Conservation (phyloP, 2,113 vertebrate species). For the Pan paniscus region DNA sequence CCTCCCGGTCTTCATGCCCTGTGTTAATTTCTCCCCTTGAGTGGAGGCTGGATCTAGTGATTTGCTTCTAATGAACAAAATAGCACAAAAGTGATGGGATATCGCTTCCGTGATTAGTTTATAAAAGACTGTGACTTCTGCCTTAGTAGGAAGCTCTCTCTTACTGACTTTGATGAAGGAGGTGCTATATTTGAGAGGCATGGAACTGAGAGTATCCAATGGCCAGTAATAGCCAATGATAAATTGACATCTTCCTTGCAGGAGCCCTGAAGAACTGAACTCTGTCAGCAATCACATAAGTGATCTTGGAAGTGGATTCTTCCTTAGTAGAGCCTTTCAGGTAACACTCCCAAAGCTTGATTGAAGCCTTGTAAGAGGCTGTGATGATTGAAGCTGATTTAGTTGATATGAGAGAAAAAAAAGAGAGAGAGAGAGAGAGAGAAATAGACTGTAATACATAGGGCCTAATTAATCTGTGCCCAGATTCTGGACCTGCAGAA, state of each 20-base stretch:
- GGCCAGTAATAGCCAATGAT: background rate
- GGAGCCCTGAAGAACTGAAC: background rate
- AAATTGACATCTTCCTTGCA: background rate
- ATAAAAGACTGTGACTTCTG: background rate
- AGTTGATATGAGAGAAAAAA: too few relatives aligned
- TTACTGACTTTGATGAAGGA: background rate
- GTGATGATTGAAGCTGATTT: too few relatives aligned
- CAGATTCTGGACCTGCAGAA: background rate
- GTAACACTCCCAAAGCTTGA: background rate
- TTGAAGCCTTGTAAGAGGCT: background rate
- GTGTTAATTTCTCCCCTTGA: background rate
- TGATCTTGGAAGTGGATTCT: background rate
- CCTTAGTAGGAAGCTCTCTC: background rate
- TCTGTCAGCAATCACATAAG: background rate
- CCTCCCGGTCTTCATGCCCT: background rate
- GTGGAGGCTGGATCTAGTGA: background rate
- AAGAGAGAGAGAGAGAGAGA: too few relatives aligned
- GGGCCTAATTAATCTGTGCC: background rate
- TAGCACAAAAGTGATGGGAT: background rate
- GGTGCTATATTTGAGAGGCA: background rate
- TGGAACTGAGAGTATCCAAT: background rate
- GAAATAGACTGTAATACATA: background rate
- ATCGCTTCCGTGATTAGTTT: background rate
- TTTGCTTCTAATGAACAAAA: background rate
- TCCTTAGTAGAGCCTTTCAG: background rate